Conservation (phyloP, 2,888 invertebrate genomes). For the Lobophora halterata region DNA sequence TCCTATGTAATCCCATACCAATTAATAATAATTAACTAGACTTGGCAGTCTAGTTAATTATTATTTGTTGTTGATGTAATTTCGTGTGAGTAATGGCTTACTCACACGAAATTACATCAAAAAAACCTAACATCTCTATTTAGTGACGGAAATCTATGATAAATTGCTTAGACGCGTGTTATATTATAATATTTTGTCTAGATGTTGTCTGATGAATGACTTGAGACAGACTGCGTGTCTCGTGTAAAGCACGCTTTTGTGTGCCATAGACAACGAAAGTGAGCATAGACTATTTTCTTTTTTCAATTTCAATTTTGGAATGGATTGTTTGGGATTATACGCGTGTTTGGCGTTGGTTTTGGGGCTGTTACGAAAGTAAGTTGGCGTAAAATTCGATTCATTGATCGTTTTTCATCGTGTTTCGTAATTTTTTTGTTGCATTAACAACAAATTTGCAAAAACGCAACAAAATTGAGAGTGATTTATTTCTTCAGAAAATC, state of each 20-base stretch:
- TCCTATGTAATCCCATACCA: constrained; percentile 62
- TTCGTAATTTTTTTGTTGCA: no score
- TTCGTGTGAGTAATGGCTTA: no score
- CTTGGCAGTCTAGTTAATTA: no score
- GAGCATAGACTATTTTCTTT: constrained; percentile 38
- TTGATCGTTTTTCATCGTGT: neutral
- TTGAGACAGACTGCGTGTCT: constrained; percentile 59
- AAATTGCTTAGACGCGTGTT: constrained; percentile 46
- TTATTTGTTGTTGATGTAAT: no score
- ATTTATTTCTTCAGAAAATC: no score
- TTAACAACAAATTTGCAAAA: no score
- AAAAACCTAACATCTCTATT: constrained; percentile 31
- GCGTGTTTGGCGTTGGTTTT: constrained; percentile 16
- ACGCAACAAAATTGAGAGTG: no score
- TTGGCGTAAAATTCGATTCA: constrained; percentile 4
- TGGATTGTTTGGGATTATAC: constrained; percentile 31
- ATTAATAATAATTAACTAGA: constrained; percentile 57
- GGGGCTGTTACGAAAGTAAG: constrained; percentile 3
- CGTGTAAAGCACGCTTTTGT: constrained; percentile 43
- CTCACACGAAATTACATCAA: constrained; percentile 48
- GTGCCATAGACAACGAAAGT: constrained; percentile 47
- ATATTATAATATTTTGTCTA: constrained; percentile 34
- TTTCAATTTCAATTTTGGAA: constrained; percentile 49
- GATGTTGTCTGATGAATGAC: constrained; percentile 42
- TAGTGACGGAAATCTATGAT: constrained; percentile 46